Evolutionary conservation across 1,140 invertebrate species (phyloP).

Genomic region (Odontomachus brunneus): DNA sequence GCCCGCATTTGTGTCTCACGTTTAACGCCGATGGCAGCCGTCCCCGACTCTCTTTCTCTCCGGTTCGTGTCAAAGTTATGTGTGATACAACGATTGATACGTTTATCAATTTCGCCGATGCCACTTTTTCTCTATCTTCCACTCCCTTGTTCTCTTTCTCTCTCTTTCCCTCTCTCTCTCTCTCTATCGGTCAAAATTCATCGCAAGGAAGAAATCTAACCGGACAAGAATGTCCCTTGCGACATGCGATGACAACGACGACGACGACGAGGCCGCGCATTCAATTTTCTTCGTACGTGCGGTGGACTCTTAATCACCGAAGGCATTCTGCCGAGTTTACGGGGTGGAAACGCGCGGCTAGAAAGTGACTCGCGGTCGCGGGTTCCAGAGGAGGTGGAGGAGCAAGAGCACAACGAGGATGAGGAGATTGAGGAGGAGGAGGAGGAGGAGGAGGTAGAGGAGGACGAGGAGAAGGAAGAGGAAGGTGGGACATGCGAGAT

Average conservation of each 20-base stretch:
- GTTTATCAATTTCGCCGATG: constrained; percentile 8
- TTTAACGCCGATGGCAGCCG: constrained; percentile 5
- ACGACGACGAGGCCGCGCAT: too few relatives aligned
- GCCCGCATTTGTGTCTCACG: constrained; percentile 6
- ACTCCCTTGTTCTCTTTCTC: background rate
- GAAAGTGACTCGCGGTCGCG: constrained; percentile 50
- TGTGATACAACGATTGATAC: background rate
- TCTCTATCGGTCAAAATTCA: too few relatives aligned
- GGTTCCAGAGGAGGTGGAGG: constrained; percentile 11
- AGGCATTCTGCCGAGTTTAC: constrained; percentile 58
- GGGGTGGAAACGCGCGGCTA: constrained; percentile 35
- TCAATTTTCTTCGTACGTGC: constrained; percentile 5
- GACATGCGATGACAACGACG: background rate
- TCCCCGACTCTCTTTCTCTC: background rate
- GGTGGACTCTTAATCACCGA: constrained; percentile 40
- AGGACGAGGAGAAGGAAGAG: constrained; percentile 44
- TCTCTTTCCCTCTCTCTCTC: too few relatives aligned
- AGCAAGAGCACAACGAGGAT: constrained; percentile 41
- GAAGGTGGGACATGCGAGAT: constrained; percentile 48
- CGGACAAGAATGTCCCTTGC: background rate
- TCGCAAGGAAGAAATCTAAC: background rate
- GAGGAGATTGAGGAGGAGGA: too few relatives aligned
- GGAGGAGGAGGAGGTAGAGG: constrained; percentile 18
- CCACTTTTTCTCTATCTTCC: too few relatives aligned
- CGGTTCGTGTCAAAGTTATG: background rate